A percentile compares a stretch with the other conserved stretches of the same genome.
These are phyloP conservation scores for Piprites chloris DNA, from an alignment of 2,113 vertebrate species.

Conservation along the genomic window DNA sequence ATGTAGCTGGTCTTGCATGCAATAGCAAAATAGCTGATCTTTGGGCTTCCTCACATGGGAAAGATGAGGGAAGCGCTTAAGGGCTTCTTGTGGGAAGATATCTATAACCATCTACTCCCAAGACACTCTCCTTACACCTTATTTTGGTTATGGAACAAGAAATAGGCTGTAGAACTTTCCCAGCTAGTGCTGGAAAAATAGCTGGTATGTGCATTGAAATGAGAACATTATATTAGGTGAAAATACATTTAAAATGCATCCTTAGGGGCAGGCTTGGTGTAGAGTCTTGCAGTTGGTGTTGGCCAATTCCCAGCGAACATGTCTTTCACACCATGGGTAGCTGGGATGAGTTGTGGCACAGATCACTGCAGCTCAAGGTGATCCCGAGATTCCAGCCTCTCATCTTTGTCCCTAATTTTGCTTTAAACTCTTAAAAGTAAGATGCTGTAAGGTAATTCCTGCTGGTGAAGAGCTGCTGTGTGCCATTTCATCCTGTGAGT, in stretches of 20 bases:
- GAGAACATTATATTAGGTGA: background rate
- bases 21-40: background rate
- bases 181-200: background rate
- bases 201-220: background rate
- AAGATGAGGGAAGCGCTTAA: background rate
- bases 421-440: background rate
- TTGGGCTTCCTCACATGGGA: background rate
- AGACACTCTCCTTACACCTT: background rate
- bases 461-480: background rate
- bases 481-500: background rate
- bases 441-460: background rate
- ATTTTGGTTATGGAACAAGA: background rate
- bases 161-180: background rate
- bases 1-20: background rate
- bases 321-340: background rate
- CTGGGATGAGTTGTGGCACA: background rate
- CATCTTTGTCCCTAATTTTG: background rate
- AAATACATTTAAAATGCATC: background rate
- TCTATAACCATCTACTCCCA: background rate
- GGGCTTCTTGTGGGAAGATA: background rate
- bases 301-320: rapidly evolving
- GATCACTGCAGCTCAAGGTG: background rate
- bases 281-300: background rate
- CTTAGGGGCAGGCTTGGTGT: background rate
- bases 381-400: background rate